Evolutionary conservation across 2,797 vertebrate species (phyloP).

Genomic region (Pipistrellus pipistrellus): DNA sequence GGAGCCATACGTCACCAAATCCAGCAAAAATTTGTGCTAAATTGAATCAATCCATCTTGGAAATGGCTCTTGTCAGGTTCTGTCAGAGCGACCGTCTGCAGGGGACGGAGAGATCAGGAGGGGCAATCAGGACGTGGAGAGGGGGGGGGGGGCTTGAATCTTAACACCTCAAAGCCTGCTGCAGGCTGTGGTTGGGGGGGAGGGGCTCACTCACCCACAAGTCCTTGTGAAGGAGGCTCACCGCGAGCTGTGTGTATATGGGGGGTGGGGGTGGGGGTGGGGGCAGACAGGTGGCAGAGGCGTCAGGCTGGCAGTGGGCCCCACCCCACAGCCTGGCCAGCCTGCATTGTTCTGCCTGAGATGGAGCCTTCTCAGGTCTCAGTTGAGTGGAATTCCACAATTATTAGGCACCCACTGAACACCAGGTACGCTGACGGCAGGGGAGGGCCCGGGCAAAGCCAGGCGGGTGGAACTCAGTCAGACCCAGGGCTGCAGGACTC

Average conservation of each 20-base stretch:
- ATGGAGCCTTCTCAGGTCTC: background rate
- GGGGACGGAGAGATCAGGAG: slow-evolving; percentile 85
- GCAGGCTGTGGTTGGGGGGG: background rate
- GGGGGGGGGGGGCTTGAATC: slow-evolving; percentile 8
- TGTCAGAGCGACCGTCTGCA: slow-evolving; percentile 89
- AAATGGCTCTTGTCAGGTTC: slow-evolving; percentile 93
- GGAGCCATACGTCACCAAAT: slow-evolving; percentile 90
- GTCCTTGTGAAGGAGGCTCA: background rate
- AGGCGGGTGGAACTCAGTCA: background rate
- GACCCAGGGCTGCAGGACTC: background rate
- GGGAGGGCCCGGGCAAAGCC: background rate
- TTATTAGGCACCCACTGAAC: fast-evolving
- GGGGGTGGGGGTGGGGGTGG: background rate
- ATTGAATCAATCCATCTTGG: slow-evolving; percentile 95
- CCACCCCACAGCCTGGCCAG: background rate
- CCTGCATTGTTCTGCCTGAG: background rate
- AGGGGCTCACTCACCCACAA: background rate
- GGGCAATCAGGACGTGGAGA: slow-evolving; percentile 61
- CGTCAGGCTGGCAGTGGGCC: fast-evolving
- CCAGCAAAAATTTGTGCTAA: slow-evolving; percentile 91
- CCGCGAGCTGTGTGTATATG: background rate
- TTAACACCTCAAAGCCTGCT: slow-evolving; percentile 56
- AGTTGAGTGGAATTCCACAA: no score
- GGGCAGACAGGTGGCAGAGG: background rate
- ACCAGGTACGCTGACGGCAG: background rate